Evolutionary conservation across 2,888 invertebrate genomes (phyloP).

Genomic region (Tiliacea citrago): DNA sequence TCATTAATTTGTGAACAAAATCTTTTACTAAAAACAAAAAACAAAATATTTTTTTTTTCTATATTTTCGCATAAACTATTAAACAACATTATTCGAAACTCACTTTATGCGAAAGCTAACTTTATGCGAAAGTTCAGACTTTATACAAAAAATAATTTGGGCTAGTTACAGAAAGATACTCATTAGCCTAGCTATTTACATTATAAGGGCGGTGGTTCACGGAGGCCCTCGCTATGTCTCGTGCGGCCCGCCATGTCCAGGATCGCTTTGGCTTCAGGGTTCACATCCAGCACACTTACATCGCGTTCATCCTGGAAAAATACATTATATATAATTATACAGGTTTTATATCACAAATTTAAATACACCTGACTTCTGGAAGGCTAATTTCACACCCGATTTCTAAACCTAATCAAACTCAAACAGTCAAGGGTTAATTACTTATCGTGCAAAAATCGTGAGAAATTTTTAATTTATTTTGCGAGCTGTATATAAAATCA

Average conservation of each 20-base stretch:
- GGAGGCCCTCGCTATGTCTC: conserved; percentile 96
- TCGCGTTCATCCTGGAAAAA: conserved; percentile 85
- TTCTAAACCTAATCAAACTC: too few relatives aligned
- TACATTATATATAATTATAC: background rate
- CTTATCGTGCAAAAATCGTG: too few relatives aligned
- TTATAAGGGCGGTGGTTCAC: conserved; percentile 89
- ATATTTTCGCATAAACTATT: conserved; percentile 8
- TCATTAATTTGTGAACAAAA: background rate
- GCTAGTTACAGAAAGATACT: conserved; percentile 22
- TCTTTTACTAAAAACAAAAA: too few relatives aligned
- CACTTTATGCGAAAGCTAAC: background rate
- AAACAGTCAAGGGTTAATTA: too few relatives aligned
- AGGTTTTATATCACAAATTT: background rate
- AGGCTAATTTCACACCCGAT: background rate
- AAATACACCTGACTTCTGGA: background rate
- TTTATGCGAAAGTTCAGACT: conserved; percentile 31
- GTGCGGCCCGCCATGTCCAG: conserved; percentile 95
- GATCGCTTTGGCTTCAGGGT: conserved; percentile 95
- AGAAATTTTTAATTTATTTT: too few relatives aligned
- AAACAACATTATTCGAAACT: background rate
- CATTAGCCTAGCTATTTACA: conserved; percentile 41
- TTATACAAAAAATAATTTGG: conserved; percentile 37
- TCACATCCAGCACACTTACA: conserved; percentile 93
- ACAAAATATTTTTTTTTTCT: too few relatives aligned
- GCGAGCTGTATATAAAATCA: too few relatives aligned